Percentiles rank a stretch among this genome's conserved stretches.
These are phyloP conservation scores for Steromphala cineraria DNA, from an alignment of 2,888 invertebrate species.

Conservation along the genomic window DNA sequence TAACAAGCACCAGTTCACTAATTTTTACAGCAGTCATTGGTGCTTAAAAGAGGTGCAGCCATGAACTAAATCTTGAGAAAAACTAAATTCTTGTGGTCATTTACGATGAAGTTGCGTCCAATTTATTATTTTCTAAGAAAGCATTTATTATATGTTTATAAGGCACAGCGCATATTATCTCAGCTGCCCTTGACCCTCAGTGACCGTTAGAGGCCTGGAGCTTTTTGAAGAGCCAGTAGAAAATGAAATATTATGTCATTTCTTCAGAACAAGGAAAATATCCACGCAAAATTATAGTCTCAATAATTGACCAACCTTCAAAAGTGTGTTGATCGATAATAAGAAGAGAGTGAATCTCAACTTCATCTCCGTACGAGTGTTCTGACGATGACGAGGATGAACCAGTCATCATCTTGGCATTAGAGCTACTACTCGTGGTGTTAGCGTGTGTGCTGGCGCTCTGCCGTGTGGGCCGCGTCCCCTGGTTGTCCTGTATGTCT, in stretches of 20 bases:
- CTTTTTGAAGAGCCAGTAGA: too few relatives aligned
- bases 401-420: constrained; percentile 63
- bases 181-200: too few relatives aligned
- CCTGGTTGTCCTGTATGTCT: constrained; percentile 86
- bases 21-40: too few relatives aligned
- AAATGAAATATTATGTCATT: not conserved
- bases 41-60: too few relatives aligned
- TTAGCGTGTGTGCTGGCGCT: constrained; percentile 88
- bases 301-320: constrained; percentile 78
- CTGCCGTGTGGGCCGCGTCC: constrained; percentile 79
- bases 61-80: too few relatives aligned
- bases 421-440: constrained; percentile 78
- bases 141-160: too few relatives aligned
- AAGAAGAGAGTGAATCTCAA: constrained; percentile 89
- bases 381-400: constrained; percentile 78
- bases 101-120: too few relatives aligned
- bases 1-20: too few relatives aligned
- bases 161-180: too few relatives aligned
- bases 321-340: constrained; percentile 97
- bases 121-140: too few relatives aligned
- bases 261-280: not conserved
- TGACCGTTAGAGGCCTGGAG: too few relatives aligned
- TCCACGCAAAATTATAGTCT: not conserved
- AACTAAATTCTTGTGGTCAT: too few relatives aligned
- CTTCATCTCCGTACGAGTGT: constrained; percentile 84